Conservation (phyloP, 2,113 vertebrate genomes). For the Microcebus tavaratra region DNA sequence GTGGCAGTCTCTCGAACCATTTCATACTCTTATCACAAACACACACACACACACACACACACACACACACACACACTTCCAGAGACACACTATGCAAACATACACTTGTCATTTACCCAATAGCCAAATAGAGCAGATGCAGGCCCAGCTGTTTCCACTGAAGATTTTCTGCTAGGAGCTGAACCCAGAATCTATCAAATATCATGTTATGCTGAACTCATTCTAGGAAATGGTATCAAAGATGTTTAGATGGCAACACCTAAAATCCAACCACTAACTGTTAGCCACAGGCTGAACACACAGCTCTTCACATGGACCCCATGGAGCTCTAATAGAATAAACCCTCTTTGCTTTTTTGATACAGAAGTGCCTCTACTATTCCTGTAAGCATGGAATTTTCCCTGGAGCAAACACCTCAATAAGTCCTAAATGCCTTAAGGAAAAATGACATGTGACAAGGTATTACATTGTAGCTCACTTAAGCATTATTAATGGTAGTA, state of each 20-base stretch:
- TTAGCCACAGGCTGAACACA: not conserved
- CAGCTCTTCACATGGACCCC: not conserved
- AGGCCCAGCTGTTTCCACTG: not conserved
- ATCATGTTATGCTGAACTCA: not conserved
- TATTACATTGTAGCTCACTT: slow-evolving; percentile 9
- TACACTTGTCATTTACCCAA: not conserved
- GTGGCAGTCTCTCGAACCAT: not conserved
- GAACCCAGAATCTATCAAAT: not conserved
- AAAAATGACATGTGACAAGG: not conserved
- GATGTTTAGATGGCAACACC: not conserved
- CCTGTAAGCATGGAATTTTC: not conserved
- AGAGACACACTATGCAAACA: not conserved
- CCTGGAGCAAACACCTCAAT: not conserved
- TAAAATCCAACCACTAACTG: not conserved
- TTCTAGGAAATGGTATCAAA: not conserved
- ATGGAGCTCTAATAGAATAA: not conserved
- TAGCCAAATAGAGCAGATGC: not conserved
- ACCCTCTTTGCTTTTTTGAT: not conserved
- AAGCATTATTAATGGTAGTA: slow-evolving; percentile 37
- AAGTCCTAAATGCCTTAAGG: slow-evolving; percentile 18
- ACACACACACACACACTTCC: not conserved
- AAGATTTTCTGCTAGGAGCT: not conserved
- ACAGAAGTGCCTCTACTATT: not conserved
- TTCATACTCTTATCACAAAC: not conserved
- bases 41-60: not conserved